A percentile compares a stretch with the other conserved stretches of the same genome.
Evolutionary conservation across 2,797 vertebrate genomes (phyloP).

Genomic region (Okamejei kenojei): DNA sequence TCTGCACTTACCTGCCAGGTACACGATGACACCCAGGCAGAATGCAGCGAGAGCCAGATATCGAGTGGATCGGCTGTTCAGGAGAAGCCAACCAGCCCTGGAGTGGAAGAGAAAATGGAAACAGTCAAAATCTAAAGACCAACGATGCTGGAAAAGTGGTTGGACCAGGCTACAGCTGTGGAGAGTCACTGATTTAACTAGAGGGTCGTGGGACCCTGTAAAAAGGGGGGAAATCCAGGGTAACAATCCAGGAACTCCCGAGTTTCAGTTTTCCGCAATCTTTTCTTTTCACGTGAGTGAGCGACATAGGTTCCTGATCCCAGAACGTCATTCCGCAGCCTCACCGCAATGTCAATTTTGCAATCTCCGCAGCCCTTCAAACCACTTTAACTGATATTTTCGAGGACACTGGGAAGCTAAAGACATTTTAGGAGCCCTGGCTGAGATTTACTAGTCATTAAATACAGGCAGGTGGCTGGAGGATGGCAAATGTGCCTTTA

Average conservation of each 20-base stretch:
- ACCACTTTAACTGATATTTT: too few species aligned
- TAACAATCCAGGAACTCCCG: background rate
- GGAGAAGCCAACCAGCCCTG: slow-evolving; percentile 84
- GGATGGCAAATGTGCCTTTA: too few species aligned
- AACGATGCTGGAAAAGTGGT: too few species aligned
- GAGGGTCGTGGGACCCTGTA: too few species aligned
- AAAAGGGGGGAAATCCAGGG: too few species aligned
- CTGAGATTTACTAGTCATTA: too few species aligned
- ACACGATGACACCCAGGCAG: slow-evolving; percentile 75
- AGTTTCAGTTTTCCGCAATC: background rate
- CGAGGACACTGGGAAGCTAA: too few species aligned
- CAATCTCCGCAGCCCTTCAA: background rate
- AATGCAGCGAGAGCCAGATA: slow-evolving; percentile 77
- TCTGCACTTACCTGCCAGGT: slow-evolving; percentile 72
- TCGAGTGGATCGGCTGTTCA: slow-evolving; percentile 69
- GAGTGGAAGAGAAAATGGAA: slow-evolving; percentile 43
- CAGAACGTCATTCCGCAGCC: too few species aligned
- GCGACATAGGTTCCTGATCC: background rate
- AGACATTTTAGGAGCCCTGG: too few species aligned
- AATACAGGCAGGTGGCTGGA: too few species aligned
- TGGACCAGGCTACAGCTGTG: too few species aligned
- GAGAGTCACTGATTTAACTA: too few species aligned
- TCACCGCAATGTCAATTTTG: background rate
- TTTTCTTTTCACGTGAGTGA: background rate
- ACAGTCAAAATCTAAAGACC: slow-evolving; percentile 4